Conservation (phyloP, 1,140 invertebrate genomes). For the Papilio dardanus region DNA sequence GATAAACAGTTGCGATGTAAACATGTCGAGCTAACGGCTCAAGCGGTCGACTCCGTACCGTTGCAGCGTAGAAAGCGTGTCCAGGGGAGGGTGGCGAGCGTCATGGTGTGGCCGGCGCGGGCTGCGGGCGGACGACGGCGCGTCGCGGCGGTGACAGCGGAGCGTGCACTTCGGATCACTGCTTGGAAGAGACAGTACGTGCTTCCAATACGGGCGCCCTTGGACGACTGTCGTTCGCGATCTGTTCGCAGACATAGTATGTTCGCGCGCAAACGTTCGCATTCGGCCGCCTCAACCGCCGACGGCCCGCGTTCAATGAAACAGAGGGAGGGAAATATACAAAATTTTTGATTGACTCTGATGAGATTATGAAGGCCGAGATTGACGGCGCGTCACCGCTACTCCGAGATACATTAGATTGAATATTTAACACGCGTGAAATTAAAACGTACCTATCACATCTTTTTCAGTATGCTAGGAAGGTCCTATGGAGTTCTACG, state of each 20-base stretch:
- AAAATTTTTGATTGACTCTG: slow-evolving; percentile 60
- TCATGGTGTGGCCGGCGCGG: slow-evolving; percentile 60
- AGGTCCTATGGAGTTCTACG: neutral
- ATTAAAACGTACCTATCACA: slow-evolving; percentile 46
- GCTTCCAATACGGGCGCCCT: slow-evolving; percentile 62
- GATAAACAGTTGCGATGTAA: slow-evolving; percentile 58
- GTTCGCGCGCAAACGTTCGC: slow-evolving; percentile 32
- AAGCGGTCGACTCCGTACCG: slow-evolving; percentile 61
- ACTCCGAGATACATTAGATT: slow-evolving; percentile 50
- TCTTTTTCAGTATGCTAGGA: neutral
- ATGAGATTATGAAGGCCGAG: slow-evolving; percentile 61
- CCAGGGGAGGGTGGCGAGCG: slow-evolving; percentile 48
- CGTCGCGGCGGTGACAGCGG: slow-evolving; percentile 38
- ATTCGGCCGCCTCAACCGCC: slow-evolving; percentile 39
- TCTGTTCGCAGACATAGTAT: slow-evolving; percentile 6
- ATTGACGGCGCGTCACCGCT: slow-evolving; percentile 49
- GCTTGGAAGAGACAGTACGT: slow-evolving; percentile 50
- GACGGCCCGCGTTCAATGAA: slow-evolving; percentile 56
- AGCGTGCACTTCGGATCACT: slow-evolving; percentile 26
- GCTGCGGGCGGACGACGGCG: slow-evolving; percentile 46
- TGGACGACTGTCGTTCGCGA: slow-evolving; percentile 59
- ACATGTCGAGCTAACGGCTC: slow-evolving; percentile 69
- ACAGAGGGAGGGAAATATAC: slow-evolving; percentile 65
- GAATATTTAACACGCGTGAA: slow-evolving; percentile 62
- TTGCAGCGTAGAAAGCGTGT: slow-evolving; percentile 68